A percentile compares a stretch with the other conserved stretches of the same genome.
Evolutionary conservation across 2,888 invertebrate genomes (phyloP).

Genomic region (Perizoma flavofasciatum): DNA sequence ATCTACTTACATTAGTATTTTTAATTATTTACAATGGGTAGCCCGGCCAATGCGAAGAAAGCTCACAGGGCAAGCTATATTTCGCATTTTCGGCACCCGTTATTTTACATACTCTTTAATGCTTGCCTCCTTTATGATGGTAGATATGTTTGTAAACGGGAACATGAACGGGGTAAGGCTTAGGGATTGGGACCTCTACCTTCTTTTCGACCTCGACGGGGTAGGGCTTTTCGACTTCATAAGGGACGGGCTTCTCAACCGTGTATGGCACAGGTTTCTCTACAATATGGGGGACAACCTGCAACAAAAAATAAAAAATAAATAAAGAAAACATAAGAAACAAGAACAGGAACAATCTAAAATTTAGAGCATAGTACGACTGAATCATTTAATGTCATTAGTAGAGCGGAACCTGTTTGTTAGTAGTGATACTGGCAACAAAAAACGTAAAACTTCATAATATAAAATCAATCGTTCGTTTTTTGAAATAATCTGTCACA

Average conservation of each 20-base stretch:
- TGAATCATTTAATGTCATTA: background rate
- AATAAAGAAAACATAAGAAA: conserved; percentile 3
- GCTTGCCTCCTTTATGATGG: conserved; percentile 84
- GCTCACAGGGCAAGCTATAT: conserved; percentile 57
- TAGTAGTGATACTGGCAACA: background rate
- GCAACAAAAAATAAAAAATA: conserved; percentile 40
- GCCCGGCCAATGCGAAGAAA: conserved; percentile 42
- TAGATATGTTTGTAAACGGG: conserved; percentile 90
- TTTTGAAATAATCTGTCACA: conserved; percentile 45
- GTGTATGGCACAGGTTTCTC: conserved; percentile 89
- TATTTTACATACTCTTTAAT: conserved; percentile 54
- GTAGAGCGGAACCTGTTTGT: conserved; percentile 13
- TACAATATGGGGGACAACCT: conserved; percentile 87
- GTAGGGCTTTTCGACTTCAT: conserved; percentile 89
- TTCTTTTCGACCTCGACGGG: conserved; percentile 90
- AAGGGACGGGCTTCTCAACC: conserved; percentile 88
- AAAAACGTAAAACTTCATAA: conserved; percentile 13
- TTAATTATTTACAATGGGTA: conserved; percentile 65
- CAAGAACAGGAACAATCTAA: background rate
- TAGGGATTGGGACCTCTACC: conserved; percentile 87
- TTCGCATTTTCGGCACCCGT: conserved; percentile 25
- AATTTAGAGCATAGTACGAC: background rate
- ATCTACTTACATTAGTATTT: conserved; percentile 57
- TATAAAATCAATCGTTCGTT: conserved; percentile 27
- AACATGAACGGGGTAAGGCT: conserved; percentile 89